Evolutionary conservation across 2,888 invertebrate species (phyloP).

Genomic region (Agrilus cyanescens): DNA sequence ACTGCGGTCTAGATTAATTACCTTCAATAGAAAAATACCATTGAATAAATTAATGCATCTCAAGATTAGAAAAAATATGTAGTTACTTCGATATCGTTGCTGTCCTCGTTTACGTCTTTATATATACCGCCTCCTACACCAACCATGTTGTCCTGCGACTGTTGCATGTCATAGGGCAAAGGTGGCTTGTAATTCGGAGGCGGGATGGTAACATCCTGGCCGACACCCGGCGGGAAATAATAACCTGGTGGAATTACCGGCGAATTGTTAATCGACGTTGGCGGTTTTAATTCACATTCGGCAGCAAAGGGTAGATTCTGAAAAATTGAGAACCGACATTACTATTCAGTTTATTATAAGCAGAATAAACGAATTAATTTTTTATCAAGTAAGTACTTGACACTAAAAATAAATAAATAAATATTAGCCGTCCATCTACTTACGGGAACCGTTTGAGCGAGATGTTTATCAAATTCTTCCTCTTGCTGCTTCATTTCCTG

Average conservation of each 20-base stretch:
- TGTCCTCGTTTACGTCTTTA: slow-evolving; percentile 14
- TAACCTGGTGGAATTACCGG: slow-evolving; percentile 21
- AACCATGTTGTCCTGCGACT: slow-evolving; percentile 47
- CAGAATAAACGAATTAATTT: no score
- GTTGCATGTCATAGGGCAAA: slow-evolving; percentile 22
- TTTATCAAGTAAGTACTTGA: slow-evolving; percentile 1
- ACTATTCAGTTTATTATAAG: slow-evolving; percentile 1
- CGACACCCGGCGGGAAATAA: slow-evolving; percentile 19
- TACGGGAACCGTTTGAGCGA: slow-evolving; percentile 62
- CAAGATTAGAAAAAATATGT: background rate
- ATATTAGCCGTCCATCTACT: slow-evolving; percentile 22
- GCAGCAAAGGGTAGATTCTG: slow-evolving; percentile 53
- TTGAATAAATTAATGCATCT: background rate
- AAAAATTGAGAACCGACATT: slow-evolving; percentile 18
- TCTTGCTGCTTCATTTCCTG: slow-evolving; percentile 63
- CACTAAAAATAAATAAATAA: background rate
- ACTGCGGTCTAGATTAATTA: slow-evolving; percentile 42
- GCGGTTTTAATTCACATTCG: slow-evolving; percentile 50
- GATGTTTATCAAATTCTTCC: slow-evolving; percentile 63
- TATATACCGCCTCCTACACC: slow-evolving; percentile 39
- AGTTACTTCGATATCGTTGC: slow-evolving; percentile 28
- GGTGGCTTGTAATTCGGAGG: slow-evolving; percentile 42
- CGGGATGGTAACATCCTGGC: slow-evolving; percentile 39
- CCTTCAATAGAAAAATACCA: slow-evolving; percentile 14
- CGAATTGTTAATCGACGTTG: slow-evolving; percentile 21